phyloP scores from a whole-genome alignment of 2,113 vertebrate genomes.

The Cinclus cinclus region DNA sequence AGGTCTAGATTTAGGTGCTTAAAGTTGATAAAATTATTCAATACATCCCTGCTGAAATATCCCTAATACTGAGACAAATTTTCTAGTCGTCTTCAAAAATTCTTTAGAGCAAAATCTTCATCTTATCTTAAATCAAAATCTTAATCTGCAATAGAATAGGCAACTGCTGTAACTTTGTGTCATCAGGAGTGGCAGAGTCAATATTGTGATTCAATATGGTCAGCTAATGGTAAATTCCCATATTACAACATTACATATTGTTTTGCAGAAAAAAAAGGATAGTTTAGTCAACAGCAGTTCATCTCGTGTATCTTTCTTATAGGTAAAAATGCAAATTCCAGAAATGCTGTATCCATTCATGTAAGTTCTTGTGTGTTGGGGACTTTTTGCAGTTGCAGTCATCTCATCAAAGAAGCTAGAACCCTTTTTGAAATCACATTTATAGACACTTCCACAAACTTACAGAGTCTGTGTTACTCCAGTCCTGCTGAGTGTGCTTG shows the following conservation, averaged over 20 bases:
- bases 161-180: background rate
- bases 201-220: background rate
- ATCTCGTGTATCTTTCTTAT: background rate
- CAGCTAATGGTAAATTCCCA: background rate
- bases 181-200: background rate
- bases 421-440: background rate
- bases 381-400: background rate
- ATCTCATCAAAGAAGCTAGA: background rate
- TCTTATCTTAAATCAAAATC: background rate
- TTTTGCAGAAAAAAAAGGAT: background rate
- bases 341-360: background rate
- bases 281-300: background rate
- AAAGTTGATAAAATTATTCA: background rate
- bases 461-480: accelerated
- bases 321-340: background rate
- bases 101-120: background rate
- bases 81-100: background rate
- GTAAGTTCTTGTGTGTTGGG: background rate
- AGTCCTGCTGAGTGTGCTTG: background rate
- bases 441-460: background rate
- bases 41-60: background rate
- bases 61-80: background rate
- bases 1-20: background rate
- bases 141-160: background rate
- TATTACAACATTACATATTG: background rate